Percentiles rank a stretch among this genome's conserved stretches.
These are phyloP conservation scores for Alauda arvensis DNA, from an alignment of 2,797 vertebrate genomes.

Conservation along the genomic window DNA sequence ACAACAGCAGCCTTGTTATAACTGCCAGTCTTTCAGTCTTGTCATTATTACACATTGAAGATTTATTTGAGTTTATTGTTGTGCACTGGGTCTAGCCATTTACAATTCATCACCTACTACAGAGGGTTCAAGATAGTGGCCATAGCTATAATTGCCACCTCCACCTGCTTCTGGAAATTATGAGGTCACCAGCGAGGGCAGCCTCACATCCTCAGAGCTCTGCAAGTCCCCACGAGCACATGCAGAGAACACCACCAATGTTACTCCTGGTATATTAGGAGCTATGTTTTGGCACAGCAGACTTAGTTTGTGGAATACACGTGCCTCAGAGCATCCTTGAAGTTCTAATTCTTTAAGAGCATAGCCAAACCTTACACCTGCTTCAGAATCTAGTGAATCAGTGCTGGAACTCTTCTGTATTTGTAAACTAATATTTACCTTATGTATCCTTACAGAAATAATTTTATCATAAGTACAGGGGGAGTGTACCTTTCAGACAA, in stretches of 20 bases:
- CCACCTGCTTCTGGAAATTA: slow-evolving; percentile 86
- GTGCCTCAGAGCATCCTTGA: neutral
- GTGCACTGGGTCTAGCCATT: slow-evolving; percentile 81
- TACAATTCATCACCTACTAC: slow-evolving; percentile 86
- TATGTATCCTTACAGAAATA: neutral
- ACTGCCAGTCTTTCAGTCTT: slow-evolving; percentile 85
- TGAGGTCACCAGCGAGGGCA: slow-evolving; percentile 79
- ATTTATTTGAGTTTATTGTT: slow-evolving; percentile 90
- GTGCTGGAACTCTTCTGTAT: neutral
- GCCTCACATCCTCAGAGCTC: slow-evolving; percentile 29
- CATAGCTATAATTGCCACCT: slow-evolving; percentile 83
- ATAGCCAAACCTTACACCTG: neutral
- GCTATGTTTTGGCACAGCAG: neutral
- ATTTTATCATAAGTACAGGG: neutral
- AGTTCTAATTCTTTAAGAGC: neutral
- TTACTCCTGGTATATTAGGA: neutral
- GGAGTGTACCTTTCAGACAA: neutral
- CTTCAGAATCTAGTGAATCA: neutral
- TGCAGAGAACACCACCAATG: neutral
- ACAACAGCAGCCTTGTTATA: slow-evolving; percentile 89
- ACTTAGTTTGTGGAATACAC: neutral
- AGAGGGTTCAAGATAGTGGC: slow-evolving; percentile 81
- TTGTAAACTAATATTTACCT: slow-evolving; percentile 13
- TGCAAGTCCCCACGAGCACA: neutral
- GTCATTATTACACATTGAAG: slow-evolving; percentile 89